Percentiles rank a stretch among this genome's conserved stretches.
phyloP scores from a whole-genome alignment of 2,888 invertebrate species.

The Listrodromus nycthemerus region DNA sequence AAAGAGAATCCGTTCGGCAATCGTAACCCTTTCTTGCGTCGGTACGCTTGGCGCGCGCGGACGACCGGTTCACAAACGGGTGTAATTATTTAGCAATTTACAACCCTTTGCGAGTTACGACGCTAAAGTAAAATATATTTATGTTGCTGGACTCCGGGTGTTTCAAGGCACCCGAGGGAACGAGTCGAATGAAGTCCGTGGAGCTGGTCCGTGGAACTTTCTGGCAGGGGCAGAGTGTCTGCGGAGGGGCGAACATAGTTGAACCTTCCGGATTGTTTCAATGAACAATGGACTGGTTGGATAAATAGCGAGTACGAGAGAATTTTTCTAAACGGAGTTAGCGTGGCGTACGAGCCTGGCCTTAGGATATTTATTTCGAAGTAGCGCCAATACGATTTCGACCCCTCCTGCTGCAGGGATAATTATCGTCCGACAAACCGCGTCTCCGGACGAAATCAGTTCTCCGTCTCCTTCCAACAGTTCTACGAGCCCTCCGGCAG shows the following conservation, averaged over 20 bases:
- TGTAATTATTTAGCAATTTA: slow-evolving; percentile 82
- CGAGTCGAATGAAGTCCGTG: slow-evolving; percentile 41
- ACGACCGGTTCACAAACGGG: slow-evolving; percentile 50
- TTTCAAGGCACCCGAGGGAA: slow-evolving; percentile 75
- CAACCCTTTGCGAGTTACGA: slow-evolving; percentile 76
- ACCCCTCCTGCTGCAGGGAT: slow-evolving; percentile 59
- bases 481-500: slow-evolving; percentile 13
- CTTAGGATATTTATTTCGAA: slow-evolving; percentile 62
- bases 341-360: slow-evolving; percentile 32
- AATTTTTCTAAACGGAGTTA: slow-evolving; percentile 58
- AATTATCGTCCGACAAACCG: slow-evolving; percentile 74
- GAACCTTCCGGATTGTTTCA: slow-evolving; percentile 53
- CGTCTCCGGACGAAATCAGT: slow-evolving; percentile 54
- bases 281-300: slow-evolving; percentile 50
- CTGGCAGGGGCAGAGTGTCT: not conserved
- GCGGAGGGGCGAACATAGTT: slow-evolving; percentile 21
- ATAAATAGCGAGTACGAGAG: slow-evolving; percentile 60
- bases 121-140: slow-evolving; percentile 81
- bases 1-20: slow-evolving; percentile 50
- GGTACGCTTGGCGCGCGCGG: not conserved
- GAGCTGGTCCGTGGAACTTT: slow-evolving; percentile 39
- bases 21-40: slow-evolving; percentile 69
- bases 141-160: slow-evolving; percentile 73
- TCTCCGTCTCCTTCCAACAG: slow-evolving; percentile 6
- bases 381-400: slow-evolving; percentile 61